Conservation (phyloP, 2,888 invertebrate genomes). For the Phorcus lineatus region DNA sequence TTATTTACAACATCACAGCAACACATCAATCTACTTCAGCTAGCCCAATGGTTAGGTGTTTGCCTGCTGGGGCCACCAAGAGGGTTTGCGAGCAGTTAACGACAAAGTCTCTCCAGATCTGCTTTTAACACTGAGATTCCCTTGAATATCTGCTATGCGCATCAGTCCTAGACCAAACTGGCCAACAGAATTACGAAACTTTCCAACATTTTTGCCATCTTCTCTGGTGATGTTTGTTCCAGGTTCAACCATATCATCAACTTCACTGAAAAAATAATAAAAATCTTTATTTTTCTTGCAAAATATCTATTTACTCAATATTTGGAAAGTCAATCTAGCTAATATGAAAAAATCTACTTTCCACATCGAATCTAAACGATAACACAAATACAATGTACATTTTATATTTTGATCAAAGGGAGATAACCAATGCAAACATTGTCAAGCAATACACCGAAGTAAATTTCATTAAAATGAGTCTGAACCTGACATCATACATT, state of each 20-base stretch:
- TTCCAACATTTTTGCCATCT: conserved; percentile 80
- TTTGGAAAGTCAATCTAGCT: background rate
- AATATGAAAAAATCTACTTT: too few relatives aligned
- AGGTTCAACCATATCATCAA: conserved; percentile 40
- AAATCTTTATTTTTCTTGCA: too few relatives aligned
- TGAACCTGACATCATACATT: too few relatives aligned
- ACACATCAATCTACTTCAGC: too few relatives aligned
- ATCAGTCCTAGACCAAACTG: conserved; percentile 61
- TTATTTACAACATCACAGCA: too few relatives aligned
- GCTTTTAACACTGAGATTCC: conserved; percentile 43
- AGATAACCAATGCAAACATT: too few relatives aligned
- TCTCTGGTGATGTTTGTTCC: conserved; percentile 56
- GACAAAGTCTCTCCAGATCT: conserved; percentile 42
- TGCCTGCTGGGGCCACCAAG: conserved; percentile 60
- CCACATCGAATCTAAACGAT: too few relatives aligned
- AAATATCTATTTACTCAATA: background rate
- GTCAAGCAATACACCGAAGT: too few relatives aligned
- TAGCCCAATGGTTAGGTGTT: background rate
- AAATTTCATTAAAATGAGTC: too few relatives aligned
- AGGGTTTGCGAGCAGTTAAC: conserved; percentile 48
- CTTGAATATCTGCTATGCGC: conserved; percentile 51
- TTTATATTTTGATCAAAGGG: background rate
- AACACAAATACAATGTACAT: background rate
- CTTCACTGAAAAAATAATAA: conserved; percentile 40
- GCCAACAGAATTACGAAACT: conserved; percentile 78